These are phyloP conservation scores for Trematocara stigmaticum DNA, from an alignment of 2,113 vertebrate species.

Conservation along the genomic window DNA sequence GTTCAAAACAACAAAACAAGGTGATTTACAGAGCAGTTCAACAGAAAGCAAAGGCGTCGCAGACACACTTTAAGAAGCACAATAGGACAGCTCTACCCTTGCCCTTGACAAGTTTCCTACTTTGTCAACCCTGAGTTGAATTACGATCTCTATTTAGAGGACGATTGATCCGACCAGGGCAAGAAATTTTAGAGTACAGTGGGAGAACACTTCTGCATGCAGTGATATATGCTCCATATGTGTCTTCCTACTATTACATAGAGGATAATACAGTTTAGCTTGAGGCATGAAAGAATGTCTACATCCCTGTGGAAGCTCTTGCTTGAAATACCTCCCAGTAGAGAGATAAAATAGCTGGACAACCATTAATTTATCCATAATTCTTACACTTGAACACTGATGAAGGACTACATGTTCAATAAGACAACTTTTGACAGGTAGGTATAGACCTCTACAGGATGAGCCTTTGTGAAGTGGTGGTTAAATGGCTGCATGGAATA, in stretches of 20 bases:
- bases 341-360: conserved; percentile 28
- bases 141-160: conserved; percentile 22
- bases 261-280: background rate
- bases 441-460: background rate
- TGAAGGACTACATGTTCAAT: conserved; percentile 30
- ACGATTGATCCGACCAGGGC: conserved; percentile 17
- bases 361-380: conserved; percentile 41
- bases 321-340: conserved; percentile 8
- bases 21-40: background rate
- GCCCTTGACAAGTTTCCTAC: background rate
- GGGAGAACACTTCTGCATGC: background rate
- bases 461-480: background rate
- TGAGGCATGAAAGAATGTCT: background rate
- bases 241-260: background rate
- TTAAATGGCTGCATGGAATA: conserved; percentile 13
- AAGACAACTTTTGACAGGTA: conserved; percentile 25
- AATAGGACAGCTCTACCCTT: background rate
- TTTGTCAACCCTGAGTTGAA: conserved; percentile 24
- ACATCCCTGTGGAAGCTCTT: background rate
- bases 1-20: background rate
- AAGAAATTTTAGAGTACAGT: background rate
- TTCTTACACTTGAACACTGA: conserved; percentile 33
- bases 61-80: background rate
- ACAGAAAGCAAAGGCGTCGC: background rate
- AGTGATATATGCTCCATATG: conserved; percentile 23